A percentile compares a stretch with the other conserved stretches of the same genome.
Evolutionary conservation across 2,888 invertebrate genomes (phyloP).

Genomic region (Mesorhabditis sp.): DNA sequence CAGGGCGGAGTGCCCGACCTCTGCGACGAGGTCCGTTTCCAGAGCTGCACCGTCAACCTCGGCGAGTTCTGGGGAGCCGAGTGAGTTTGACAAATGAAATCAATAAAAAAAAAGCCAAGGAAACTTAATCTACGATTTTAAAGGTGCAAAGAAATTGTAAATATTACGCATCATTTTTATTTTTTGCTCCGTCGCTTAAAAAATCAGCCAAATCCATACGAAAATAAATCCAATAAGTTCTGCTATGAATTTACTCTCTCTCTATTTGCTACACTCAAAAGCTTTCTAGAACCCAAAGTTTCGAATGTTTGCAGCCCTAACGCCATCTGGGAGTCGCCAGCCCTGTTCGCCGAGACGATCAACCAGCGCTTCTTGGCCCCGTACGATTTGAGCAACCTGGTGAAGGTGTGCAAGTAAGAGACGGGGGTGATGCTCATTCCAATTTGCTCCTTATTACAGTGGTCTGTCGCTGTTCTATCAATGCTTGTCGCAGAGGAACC

Average conservation of each 20-base stretch:
- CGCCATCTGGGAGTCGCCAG: slow-evolving; percentile 3
- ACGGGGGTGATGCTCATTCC: neutral
- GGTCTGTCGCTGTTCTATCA: neutral
- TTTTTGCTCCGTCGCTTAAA: too few relatives aligned
- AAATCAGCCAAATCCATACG: too few relatives aligned
- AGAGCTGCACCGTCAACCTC: slow-evolving; percentile 1
- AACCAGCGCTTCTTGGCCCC: slow-evolving; percentile 3
- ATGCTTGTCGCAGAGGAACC: slow-evolving; percentile 5
- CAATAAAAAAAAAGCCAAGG: too few relatives aligned
- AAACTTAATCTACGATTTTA: too few relatives aligned
- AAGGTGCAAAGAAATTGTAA: too few relatives aligned
- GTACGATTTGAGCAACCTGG: slow-evolving; percentile 2
- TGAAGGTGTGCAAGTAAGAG: neutral
- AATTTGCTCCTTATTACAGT: neutral
- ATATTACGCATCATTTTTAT: too few relatives aligned
- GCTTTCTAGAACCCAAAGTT: neutral
- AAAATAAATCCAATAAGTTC: too few relatives aligned
- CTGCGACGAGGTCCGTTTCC: slow-evolving; percentile 6
- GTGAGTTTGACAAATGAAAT: neutral
- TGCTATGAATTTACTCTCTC: too few relatives aligned
- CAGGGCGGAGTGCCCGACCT: neutral
- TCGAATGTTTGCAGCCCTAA: neutral
- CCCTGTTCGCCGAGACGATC: slow-evolving; percentile 2
- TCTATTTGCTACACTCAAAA: neutral
- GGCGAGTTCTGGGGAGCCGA: slow-evolving; percentile 3